phyloP scores from a whole-genome alignment of 1,140 invertebrate species.

The Hormaphis cornu region DNA sequence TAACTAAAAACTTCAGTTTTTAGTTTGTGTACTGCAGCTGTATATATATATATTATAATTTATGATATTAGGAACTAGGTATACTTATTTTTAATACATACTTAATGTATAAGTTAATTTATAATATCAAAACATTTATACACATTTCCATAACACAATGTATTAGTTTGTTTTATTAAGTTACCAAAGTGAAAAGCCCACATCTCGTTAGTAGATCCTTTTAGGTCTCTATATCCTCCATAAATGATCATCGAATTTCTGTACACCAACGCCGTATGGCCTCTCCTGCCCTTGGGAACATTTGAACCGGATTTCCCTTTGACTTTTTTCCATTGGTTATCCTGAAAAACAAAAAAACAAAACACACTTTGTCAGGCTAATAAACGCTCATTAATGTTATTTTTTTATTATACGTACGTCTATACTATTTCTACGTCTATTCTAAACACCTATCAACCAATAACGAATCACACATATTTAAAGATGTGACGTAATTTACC shows the following conservation, averaged over 20 bases:
- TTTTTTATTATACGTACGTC: too few relatives aligned
- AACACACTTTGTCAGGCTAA: neutral
- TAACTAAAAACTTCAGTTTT: too few relatives aligned
- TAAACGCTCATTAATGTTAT: too few relatives aligned
- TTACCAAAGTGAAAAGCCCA: conserved; percentile 85
- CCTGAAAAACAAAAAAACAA: conserved; percentile 44
- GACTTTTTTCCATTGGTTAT: conserved; percentile 59
- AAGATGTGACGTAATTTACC: too few relatives aligned
- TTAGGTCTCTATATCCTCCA: conserved; percentile 79
- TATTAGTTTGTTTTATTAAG: conserved; percentile 34
- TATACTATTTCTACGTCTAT: too few relatives aligned
- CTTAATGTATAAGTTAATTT: neutral
- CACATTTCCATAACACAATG: neutral
- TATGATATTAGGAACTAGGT: too few relatives aligned
- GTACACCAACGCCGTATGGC: conserved; percentile 72
- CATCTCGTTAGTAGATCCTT: conserved; percentile 72
- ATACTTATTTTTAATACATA: too few relatives aligned
- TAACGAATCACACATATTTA: too few relatives aligned
- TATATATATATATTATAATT: too few relatives aligned
- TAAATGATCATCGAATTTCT: conserved; percentile 73
- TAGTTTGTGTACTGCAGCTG: too few relatives aligned
- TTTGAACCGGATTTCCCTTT: conserved; percentile 49
- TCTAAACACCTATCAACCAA: too few relatives aligned
- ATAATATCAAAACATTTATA: neutral
- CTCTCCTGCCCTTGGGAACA: conserved; percentile 65